phyloP scores from a whole-genome alignment of 2,888 invertebrate genomes.

The Magallana nippona region DNA sequence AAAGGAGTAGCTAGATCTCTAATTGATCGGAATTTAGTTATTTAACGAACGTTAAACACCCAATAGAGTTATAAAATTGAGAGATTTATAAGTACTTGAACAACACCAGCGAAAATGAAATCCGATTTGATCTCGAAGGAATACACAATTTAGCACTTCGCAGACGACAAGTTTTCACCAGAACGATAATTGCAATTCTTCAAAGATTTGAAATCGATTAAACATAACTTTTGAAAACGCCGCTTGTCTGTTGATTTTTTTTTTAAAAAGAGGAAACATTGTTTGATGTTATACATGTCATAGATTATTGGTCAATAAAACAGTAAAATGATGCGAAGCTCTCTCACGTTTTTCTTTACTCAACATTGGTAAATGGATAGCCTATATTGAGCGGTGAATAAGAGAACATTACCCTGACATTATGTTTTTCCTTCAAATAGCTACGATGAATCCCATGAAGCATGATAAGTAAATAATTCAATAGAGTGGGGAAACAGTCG shows the following conservation, averaged over 20 bases:
- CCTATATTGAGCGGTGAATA: neutral
- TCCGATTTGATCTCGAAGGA: neutral
- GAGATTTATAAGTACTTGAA: neutral
- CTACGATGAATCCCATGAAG: neutral
- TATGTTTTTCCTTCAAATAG: neutral
- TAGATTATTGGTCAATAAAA: too few species aligned
- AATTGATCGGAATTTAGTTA: neutral
- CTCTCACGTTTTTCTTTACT: neutral
- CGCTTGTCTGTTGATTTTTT: too few species aligned
- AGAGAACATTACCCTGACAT: neutral
- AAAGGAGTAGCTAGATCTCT: neutral
- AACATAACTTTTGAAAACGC: too few species aligned
- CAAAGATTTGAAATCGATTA: too few species aligned
- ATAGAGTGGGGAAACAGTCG: neutral
- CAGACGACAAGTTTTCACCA: too few species aligned
- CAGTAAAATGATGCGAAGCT: neutral
- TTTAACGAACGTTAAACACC: neutral
- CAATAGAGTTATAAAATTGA: neutral
- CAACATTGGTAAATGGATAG: neutral
- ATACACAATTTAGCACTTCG: too few species aligned
- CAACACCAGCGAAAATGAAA: neutral
- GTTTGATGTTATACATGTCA: too few species aligned
- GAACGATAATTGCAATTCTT: too few species aligned
- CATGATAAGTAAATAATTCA: slow-evolving; percentile 1
- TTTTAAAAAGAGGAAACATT: too few species aligned